Base-by-base conservation (phyloP, 1,140 invertebrate species). In the Solenopsis fugax region DNA sequence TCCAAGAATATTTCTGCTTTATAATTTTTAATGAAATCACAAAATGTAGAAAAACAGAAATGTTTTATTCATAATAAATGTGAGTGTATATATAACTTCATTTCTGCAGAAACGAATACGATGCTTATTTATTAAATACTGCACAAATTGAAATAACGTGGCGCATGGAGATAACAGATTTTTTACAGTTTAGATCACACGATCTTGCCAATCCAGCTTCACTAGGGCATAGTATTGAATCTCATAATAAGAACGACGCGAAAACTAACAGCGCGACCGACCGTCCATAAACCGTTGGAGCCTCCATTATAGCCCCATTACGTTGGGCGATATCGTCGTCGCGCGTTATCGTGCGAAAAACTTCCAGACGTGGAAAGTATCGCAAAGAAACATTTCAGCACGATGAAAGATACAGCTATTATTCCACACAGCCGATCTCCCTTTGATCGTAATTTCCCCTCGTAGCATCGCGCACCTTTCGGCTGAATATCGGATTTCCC, bases 401-500 rank as follows among this genome's bases (percentile, higher is more conserved):
- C 48, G 60, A 78, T 85, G 71, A 76, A 56, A 78, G 64, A 82
- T 72, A 72, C 41, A 80, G 58, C 71, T 87, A 75, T 87, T 81
- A 88, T 73, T 89, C 80, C 58, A 67, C 65, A 56, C 73, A 89
- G 86, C 60, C 88, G 86, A 62, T 71, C 69, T 65, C 37, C 34
- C 50, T 89, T 87, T 87, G 80, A 87, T 87, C 88, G 80, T 90
- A 90, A 90, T 89, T 87, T 87, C 60, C 69, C 52, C 50, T 77
- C 76, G 65, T 64, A 90, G 54, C 78, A 29, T 80, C 50, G 80
- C 21, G 52, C 56, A 72, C 56, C 86, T 89, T 75, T 81, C 62
- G 18, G 37, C 56, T 75, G 86, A 90, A 90, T 90, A 89, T 90
- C 85, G 85, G 84, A 89, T 90, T 72, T 90, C 85, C 69, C 54